Base-by-base conservation (phyloP, 2,888 invertebrate species). In the Plebejus melissa region DNA sequence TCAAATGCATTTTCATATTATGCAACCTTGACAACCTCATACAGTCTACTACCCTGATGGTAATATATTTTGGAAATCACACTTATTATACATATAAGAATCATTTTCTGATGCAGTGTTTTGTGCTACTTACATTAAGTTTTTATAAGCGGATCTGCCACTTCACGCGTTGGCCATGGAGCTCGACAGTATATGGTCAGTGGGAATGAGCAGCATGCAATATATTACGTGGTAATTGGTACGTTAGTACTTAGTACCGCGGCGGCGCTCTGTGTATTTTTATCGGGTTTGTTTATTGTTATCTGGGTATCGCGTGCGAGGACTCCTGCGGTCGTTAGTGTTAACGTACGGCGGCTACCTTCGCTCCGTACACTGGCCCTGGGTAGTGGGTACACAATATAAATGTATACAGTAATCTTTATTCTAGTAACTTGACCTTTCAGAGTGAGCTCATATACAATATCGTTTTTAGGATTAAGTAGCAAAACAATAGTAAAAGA, bases 271-370 rank as follows among this genome's bases (percentile, higher is more conserved):
- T 46, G 28, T 13, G 50, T 54, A 72, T 50, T 72, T 72, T 50
- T 72, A 72, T 72, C 32, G 54, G 72, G 50, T 50, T 50, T 54
- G 72, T 72, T 72, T 72, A 72, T 50, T 50, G 50, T 54, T 72
- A 72, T 50, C 54, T 72, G 72, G 46, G 32, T 75, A 75, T 75
- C 70, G 60, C 71, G 75, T 75, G 75, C 75, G 71, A 71, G 75
- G 58, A 58, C 77, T 69, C 65, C 76, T 69, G 76, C 57, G 28
- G 74, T 76, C 78, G 76, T 77, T 78, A 78, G 71, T 58, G 71
- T 77, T 65, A 78, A 79, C 77, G 77, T 76, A 77, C 76, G 74
- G 74, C 60, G 32, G 32, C 75, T 74, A 71, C 76, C 65, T 74
- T 69, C 76, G 69, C 28, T 28, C 11, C 46, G 57, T 65, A 6